Conservation (phyloP, 2,797 vertebrate genomes). For the Mus minutoides region DNA sequence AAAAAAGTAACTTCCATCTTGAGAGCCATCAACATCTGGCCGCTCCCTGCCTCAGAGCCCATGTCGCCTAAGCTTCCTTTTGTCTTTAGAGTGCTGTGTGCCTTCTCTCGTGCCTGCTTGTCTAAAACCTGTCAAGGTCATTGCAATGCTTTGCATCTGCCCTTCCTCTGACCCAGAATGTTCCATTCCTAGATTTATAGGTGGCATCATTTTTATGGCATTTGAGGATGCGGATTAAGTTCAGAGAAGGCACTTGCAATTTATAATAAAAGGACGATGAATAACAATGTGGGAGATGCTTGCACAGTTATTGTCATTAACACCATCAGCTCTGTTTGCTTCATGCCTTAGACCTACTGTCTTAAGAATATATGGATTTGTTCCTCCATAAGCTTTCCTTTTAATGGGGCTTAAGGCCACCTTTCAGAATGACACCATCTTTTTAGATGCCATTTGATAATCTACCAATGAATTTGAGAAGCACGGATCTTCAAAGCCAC, state of each 20-base stretch:
- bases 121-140: neutral
- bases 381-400: neutral
- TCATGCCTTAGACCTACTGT: neutral
- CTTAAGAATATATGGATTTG: neutral
- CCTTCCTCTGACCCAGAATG: neutral
- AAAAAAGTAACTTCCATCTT: neutral
- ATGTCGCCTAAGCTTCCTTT: neutral
- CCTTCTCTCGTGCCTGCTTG: neutral
- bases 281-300: neutral
- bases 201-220: neutral
- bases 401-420: neutral
- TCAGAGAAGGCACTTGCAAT: slow-evolving; percentile 23
- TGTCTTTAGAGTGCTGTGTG: neutral
- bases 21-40: neutral
- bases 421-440: neutral
- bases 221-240: neutral
- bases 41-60: neutral
- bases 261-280: neutral
- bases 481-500: neutral
- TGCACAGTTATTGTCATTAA: neutral
- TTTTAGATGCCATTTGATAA: neutral
- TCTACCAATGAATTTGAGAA: slow-evolving; percentile 2
- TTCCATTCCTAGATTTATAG: neutral
- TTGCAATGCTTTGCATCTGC: neutral
- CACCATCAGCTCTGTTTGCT: neutral